Base-by-base conservation (phyloP, 2,113 vertebrate genomes). In the Microcebus jonahi region DNA sequence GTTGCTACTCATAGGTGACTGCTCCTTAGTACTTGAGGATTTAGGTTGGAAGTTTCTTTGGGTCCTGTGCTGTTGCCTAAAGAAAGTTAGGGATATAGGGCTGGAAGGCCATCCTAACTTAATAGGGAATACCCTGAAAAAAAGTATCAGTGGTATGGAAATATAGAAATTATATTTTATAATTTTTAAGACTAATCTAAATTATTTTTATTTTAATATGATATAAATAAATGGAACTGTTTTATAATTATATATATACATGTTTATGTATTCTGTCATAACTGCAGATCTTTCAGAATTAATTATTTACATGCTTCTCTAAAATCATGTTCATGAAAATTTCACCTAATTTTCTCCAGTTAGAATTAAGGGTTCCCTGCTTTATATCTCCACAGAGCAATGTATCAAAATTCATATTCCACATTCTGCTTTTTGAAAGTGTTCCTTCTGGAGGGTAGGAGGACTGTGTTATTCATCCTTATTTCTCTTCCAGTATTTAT, bases 131-230 rank as follows among this genome's bases (percentile, higher is more conserved):
- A 92, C 29, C 29, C 8, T 93, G 55, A 36, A 70, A 87, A 90
- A 83, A 71, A 87, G 36, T 34, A n/a, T 3, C 8, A 59, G 48
- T n/a, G 50, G 10, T 85, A 55, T 50, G 81, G 63, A 75, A 92
- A 53, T 88, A 59, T 2, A 73, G 81, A 95, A 68, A 61, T 55
- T 55, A 55, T 88, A 45, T 53, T 73, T 11, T 79, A 36, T 81
- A 27, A 95, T 94, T 90, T 93, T 90, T 59, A 91, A 90, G 21
- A 45, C 76, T 81, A 82, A 23, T 61, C 8, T 87, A 70, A 91
- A 48, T 67, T 73, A 88, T 42, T 96, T 94, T 88, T 83, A 25
- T 79, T 91, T 91, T 94, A 81, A 45, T 89, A 50, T 15, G 25
- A 23, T 96, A 3, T 82, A 87, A 82, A 18, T 88, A 85, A 95